Evolutionary conservation across 1,140 invertebrate species (phyloP).

Genomic region (Colletes latitarsis): DNA sequence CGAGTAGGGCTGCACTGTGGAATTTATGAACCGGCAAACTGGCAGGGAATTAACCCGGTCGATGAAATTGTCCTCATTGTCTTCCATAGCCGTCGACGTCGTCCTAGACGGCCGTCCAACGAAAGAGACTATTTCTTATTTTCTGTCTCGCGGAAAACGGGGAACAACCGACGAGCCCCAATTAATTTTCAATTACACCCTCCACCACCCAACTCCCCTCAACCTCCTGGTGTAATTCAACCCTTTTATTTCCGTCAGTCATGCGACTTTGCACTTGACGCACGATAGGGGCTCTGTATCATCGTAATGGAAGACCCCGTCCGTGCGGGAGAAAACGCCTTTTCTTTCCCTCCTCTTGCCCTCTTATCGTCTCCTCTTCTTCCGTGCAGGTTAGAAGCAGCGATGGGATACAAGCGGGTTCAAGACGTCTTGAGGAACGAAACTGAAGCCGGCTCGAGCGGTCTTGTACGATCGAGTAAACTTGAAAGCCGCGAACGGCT

Average conservation of each 20-base stretch:
- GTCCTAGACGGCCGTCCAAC: neutral
- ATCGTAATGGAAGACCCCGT: neutral
- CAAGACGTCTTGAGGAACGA: too few species aligned
- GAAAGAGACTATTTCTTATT: neutral
- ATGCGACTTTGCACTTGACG: constrained; percentile 60
- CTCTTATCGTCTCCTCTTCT: neutral
- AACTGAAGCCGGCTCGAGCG: too few species aligned
- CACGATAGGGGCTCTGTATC: constrained; percentile 45
- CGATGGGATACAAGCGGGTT: too few species aligned
- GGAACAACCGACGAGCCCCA: constrained; percentile 18
- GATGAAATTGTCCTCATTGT: constrained; percentile 26
- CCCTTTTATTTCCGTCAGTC: constrained; percentile 54
- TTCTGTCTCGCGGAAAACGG: constrained; percentile 5
- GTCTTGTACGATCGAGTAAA: too few species aligned
- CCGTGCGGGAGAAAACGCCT: constrained; percentile 3
- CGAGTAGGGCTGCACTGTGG: neutral
- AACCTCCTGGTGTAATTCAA: constrained; percentile 24
- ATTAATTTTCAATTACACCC: constrained; percentile 63
- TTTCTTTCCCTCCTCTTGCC: neutral
- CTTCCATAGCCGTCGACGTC: too few species aligned
- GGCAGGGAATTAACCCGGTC: constrained; percentile 18
- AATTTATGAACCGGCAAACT: constrained; percentile 7
- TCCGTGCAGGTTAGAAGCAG: too few species aligned
- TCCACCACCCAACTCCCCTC: neutral
- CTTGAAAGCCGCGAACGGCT: too few species aligned